phyloP scores from a whole-genome alignment of 2,113 vertebrate species.

The Triplophysa tibetana region DNA sequence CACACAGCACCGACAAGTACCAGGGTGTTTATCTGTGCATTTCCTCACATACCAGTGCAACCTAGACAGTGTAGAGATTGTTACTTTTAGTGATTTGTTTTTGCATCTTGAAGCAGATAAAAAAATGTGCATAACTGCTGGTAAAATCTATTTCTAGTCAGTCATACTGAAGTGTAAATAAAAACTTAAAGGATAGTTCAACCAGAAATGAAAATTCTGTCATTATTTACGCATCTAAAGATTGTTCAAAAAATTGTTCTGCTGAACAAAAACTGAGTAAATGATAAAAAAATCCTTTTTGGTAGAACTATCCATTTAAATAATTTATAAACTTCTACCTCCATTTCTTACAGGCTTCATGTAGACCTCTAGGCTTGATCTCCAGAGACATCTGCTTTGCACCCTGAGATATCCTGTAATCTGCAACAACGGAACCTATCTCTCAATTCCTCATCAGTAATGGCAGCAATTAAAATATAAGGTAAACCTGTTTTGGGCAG shows the following conservation, averaged over 20 bases:
- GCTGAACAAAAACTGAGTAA: not conserved
- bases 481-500: constrained; percentile 66
- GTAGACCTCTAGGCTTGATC: constrained; percentile 53
- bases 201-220: no score
- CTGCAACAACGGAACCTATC: constrained; percentile 43
- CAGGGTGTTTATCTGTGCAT: constrained; percentile 76
- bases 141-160: not conserved
- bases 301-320: not conserved
- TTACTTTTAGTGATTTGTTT: constrained; percentile 83
- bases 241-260: no score
- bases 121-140: constrained; percentile 34
- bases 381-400: constrained; percentile 47
- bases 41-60: constrained; percentile 79
- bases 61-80: constrained; percentile 77
- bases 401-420: constrained; percentile 54
- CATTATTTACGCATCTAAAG: no score
- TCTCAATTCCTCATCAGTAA: constrained; percentile 68
- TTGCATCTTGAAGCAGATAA: constrained; percentile 60
- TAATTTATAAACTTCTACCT: constrained; percentile 32
- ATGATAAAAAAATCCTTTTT: not conserved
- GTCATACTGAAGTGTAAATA: not conserved
- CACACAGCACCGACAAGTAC: constrained; percentile 83
- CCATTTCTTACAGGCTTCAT: constrained; percentile 42
- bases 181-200: not conserved
- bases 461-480: constrained; percentile 74